A percentile compares a stretch with the other conserved stretches of the same genome.
Conservation (phyloP, 2,888 invertebrate genomes). For the Troides helena region DNA sequence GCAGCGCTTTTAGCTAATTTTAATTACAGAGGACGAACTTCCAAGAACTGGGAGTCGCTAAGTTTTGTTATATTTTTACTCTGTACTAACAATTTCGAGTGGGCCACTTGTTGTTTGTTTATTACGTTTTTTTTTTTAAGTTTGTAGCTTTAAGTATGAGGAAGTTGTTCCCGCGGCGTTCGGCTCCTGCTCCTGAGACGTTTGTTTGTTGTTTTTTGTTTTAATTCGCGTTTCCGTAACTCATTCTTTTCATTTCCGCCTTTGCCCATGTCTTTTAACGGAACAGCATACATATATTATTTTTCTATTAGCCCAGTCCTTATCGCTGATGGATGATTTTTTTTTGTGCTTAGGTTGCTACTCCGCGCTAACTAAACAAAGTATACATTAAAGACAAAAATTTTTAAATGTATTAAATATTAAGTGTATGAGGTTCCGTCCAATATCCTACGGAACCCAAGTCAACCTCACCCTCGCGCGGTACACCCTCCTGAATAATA, state of each 20-base stretch:
- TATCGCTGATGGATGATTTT: conserved; percentile 1
- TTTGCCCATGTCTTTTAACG: conserved; percentile 15
- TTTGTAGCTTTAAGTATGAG: conserved; percentile 22
- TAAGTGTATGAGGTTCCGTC: no score
- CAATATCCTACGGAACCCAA: no score
- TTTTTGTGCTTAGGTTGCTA: conserved; percentile 1
- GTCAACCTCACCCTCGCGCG: no score
- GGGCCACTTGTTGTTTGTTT: conserved; percentile 12
- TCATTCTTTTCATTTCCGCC: conserved; percentile 23
- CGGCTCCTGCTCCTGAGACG: conserved; percentile 14
- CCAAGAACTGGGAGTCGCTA: conserved; percentile 27
- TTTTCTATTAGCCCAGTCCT: conserved; percentile 7
- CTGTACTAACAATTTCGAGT: conserved; percentile 34
- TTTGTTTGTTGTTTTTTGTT: conserved; percentile 12
- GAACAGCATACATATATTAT: conserved; percentile 16
- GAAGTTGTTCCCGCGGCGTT: conserved; percentile 17
- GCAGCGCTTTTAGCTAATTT: conserved; percentile 38
- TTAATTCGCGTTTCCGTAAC: conserved; percentile 16
- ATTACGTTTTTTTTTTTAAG: conserved; percentile 1
- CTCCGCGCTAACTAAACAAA: conserved; percentile 8
- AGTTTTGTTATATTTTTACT: conserved; percentile 34
- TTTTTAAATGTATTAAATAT: no score
- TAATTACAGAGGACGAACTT: conserved; percentile 41
- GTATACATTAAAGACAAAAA: no score
- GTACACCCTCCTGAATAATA: no score